phyloP scores from a whole-genome alignment of 1,140 invertebrate genomes.

The Ladona fulva region DNA sequence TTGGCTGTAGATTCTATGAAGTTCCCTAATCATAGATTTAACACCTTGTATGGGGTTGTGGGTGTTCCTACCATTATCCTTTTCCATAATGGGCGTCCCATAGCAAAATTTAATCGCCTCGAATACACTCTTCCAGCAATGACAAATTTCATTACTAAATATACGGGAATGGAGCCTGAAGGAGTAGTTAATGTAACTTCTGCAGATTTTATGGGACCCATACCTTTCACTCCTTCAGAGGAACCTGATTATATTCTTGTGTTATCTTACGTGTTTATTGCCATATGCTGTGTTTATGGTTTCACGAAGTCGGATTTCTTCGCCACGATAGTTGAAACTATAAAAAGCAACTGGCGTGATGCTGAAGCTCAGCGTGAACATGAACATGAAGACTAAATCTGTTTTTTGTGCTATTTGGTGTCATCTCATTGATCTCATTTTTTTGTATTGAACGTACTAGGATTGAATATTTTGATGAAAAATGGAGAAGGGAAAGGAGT shows the following conservation, averaged over 20 bases:
- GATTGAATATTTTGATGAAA: too few relatives aligned
- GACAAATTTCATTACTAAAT: slow-evolving; percentile 67
- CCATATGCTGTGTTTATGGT: slow-evolving; percentile 64
- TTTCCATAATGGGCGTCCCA: slow-evolving; percentile 83
- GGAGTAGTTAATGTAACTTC: slow-evolving; percentile 59
- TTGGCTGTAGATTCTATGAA: slow-evolving; percentile 83
- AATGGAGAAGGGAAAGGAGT: too few relatives aligned
- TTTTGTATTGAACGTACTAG: too few relatives aligned
- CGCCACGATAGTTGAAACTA: slow-evolving; percentile 68
- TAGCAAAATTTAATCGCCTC: slow-evolving; percentile 79
- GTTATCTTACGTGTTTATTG: slow-evolving; percentile 77
- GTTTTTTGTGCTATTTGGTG: neutral
- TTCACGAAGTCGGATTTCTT: slow-evolving; percentile 69
- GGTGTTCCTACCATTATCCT: slow-evolving; percentile 85
- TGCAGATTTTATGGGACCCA: slow-evolving; percentile 67
- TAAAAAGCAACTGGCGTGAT: slow-evolving; percentile 83
- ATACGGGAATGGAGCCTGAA: slow-evolving; percentile 60
- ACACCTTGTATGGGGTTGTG: slow-evolving; percentile 89
- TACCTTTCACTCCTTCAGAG: slow-evolving; percentile 57
- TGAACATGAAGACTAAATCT: slow-evolving; percentile 50
- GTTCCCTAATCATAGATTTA: slow-evolving; percentile 55
- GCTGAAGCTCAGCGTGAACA: slow-evolving; percentile 74
- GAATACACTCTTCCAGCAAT: slow-evolving; percentile 71
- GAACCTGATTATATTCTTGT: slow-evolving; percentile 75
- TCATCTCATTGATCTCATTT: neutral